A percentile compares a stretch with the other conserved stretches of the same genome.
Conservation (phyloP, 2,113 vertebrate species). For the Amazona vittata region DNA sequence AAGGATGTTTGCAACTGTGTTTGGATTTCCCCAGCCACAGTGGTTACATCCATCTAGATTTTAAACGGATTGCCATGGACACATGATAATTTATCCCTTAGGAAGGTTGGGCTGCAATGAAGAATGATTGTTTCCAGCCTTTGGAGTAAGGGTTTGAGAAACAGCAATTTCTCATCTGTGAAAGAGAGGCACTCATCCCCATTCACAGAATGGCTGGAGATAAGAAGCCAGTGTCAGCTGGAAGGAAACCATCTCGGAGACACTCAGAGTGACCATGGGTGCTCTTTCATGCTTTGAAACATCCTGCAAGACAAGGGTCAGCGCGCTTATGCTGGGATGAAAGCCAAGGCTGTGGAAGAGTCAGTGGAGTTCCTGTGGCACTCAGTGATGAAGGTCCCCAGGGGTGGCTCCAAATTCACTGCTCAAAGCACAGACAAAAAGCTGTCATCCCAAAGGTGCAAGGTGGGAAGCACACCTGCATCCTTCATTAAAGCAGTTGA, state of each 20-base stretch:
- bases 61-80: not conserved
- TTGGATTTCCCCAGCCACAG: not conserved
- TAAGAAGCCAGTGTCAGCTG: not conserved
- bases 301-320: not conserved
- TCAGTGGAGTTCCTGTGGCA: not conserved
- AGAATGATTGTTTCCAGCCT: not conserved
- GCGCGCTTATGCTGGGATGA: not conserved
- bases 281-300: not conserved
- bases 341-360: not conserved
- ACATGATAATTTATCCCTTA: not conserved
- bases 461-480: not conserved
- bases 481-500: not conserved
- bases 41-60: not conserved
- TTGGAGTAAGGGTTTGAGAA: not conserved
- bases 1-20: not conserved
- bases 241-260: not conserved
- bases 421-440: not conserved
- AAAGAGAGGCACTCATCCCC: not conserved
- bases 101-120: not conserved
- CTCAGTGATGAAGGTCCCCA: not conserved
- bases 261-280: not conserved
- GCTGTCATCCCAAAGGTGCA: not conserved
- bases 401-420: not conserved
- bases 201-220: constrained; percentile 4
- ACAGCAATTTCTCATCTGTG: not conserved